A percentile compares a stretch with the other conserved stretches of the same genome.
phyloP scores from a whole-genome alignment of 2,888 invertebrate species.

The Ctena decussata region DNA sequence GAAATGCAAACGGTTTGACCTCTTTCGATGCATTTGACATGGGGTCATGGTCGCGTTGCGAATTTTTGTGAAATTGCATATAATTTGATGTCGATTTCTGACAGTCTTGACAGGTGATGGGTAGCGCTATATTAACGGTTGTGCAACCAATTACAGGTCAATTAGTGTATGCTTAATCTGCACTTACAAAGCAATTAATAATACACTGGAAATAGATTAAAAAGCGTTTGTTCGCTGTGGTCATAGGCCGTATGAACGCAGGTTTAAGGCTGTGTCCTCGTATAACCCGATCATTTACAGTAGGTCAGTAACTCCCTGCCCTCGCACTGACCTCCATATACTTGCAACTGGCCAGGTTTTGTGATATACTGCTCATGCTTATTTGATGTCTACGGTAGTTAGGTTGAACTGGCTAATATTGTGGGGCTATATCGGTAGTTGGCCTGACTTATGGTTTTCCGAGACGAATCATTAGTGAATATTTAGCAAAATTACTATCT shows the following conservation, averaged over 20 bases:
- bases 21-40: neutral
- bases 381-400: neutral
- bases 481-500: too few species aligned
- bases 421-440: too few species aligned
- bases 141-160: neutral
- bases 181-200: neutral
- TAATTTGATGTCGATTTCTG: neutral
- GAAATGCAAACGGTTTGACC: constrained; percentile 1
- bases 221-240: neutral
- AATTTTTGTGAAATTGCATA: neutral
- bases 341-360: neutral
- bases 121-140: neutral
- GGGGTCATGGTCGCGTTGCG: constrained; percentile 3
- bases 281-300: constrained; percentile 40
- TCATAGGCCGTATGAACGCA: neutral
- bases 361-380: neutral
- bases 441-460: too few species aligned
- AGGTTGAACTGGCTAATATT: neutral
- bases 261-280: constrained; percentile 43
- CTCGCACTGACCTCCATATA: constrained; percentile 48
- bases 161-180: neutral
- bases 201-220: neutral
- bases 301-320: constrained; percentile 63
- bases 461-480: neutral
- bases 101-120: neutral